Base-by-base conservation (phyloP, 1,140 invertebrate species). In the Cotesia glomerata region DNA sequence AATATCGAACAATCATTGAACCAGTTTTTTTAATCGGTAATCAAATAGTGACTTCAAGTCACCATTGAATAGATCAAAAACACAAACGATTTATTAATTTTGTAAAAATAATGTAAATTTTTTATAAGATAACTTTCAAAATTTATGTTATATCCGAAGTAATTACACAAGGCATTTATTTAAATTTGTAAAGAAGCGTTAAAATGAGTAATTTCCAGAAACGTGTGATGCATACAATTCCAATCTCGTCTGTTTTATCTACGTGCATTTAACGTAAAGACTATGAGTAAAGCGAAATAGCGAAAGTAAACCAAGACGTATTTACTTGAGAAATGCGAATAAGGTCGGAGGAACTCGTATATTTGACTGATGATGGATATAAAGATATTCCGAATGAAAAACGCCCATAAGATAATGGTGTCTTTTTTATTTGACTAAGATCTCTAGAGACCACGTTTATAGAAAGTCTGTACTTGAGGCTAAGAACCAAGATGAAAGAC, bases 401-500 rank as follows among this genome's bases (percentile, higher is more conserved):
- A 65, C 26, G 11, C 16, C 16, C 4, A 16, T 14, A 49, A 54
- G 62, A 54, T 26, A 26, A 26, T 49, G 62, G 61, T 51, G 32
- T 70, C 39, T 34, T 74, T 70, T 74, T 70, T 74, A 74, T 74
- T 74, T 74, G 73, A 74, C 70, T 61, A 69, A 11, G 61, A 16
- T 70, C 68, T 71, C 61, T n/a, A 39, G 62, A 35, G 62, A 39
- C 3, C 56, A 11, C 11, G 35, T 34, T 14, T 34, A 34, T 45
- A 35, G 51, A 36, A 39, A 16, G n/a, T 45, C 14, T 52, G 59
- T 26, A 45, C 54, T 14, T 18, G 13, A 26, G 26, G 3, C 26
- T 26, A 26, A 36, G 52, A 18, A 32, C 18, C 32, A 35, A 14
- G 16, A 45, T 9, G 11, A 49, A 45, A 56, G 63, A 49, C 58